These are phyloP conservation scores for Girardinichthys multiradiatus DNA, from an alignment of 2,113 vertebrate species.

Conservation along the genomic window DNA sequence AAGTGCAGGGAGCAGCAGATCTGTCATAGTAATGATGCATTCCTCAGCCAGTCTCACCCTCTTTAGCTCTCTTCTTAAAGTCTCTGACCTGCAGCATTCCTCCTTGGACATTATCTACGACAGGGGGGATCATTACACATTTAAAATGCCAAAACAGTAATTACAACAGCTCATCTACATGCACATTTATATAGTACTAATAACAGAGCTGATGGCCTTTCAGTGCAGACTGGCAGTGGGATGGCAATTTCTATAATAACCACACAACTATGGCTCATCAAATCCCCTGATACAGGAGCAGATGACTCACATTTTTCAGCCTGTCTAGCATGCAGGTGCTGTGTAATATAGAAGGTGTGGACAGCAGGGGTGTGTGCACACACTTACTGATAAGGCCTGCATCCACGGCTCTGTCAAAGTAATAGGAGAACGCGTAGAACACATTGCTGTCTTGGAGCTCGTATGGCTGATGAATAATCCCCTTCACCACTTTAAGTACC, in stretches of 20 bases:
- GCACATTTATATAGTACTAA: conserved; percentile 43
- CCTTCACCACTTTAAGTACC: conserved; percentile 87
- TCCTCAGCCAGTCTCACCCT: conserved; percentile 83
- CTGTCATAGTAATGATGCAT: conserved; percentile 23
- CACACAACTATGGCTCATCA: conserved; percentile 55
- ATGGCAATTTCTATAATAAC: conserved; percentile 61
- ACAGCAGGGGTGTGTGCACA: not conserved
- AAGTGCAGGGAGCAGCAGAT: conserved; percentile 33
- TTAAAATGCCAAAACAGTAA: conserved; percentile 37
- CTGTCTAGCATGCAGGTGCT: conserved; percentile 30
- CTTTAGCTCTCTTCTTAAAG: conserved; percentile 90
- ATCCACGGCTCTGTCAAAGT: conserved; percentile 93
- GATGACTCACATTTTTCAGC: conserved; percentile 62
- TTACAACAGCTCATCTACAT: conserved; percentile 27
- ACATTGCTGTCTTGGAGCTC: conserved; percentile 80
- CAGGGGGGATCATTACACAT: conserved; percentile 30
- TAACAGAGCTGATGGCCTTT: conserved; percentile 50
- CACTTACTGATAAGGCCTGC: conserved; percentile 89
- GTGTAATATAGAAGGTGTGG: conserved; percentile 56
- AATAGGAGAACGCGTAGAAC: conserved; percentile 98
- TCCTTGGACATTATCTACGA: conserved; percentile 87
- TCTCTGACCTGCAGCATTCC: conserved; percentile 89
- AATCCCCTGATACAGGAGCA: conserved; percentile 54
- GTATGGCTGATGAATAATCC: conserved; percentile 88
- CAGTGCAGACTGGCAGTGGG: conserved; percentile 30